These are phyloP conservation scores for Pheosia tremula DNA, from an alignment of 2,888 invertebrate genomes.

Conservation along the genomic window DNA sequence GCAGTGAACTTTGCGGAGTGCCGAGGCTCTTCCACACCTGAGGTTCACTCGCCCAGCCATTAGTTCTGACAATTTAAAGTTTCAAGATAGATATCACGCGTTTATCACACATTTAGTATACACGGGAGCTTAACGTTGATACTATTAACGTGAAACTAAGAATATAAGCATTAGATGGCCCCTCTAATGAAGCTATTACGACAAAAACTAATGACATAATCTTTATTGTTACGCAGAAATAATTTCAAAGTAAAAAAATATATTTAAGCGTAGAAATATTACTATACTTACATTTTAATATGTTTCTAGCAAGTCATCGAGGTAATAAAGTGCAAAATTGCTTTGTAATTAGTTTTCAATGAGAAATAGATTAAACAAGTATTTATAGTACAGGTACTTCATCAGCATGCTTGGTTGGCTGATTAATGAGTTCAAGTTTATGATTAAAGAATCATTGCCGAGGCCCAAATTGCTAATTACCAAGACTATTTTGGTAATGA, in stretches of 20 bases:
- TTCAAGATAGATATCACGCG: constrained; percentile 64
- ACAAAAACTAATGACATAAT: constrained; percentile 42
- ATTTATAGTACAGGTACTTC: constrained; percentile 13
- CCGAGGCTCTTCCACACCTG: constrained; percentile 72
- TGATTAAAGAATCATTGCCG: constrained; percentile 20
- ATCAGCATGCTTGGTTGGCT: constrained; percentile 21
- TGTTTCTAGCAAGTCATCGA: constrained; percentile 58
- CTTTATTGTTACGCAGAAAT: constrained; percentile 23
- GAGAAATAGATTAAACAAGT: constrained; percentile 39
- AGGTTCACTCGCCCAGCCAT: constrained; percentile 75
- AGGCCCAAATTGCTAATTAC: constrained; percentile 17
- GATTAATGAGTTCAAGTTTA: constrained; percentile 33
- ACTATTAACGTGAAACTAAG: constrained; percentile 27
- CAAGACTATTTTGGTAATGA: constrained; percentile 10
- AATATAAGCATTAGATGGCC: constrained; percentile 23
- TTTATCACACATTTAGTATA: constrained; percentile 54
- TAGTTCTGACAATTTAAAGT: constrained; percentile 72
- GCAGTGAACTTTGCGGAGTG: constrained; percentile 79
- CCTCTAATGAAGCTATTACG: constrained; percentile 36
- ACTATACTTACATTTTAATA: constrained; percentile 23
- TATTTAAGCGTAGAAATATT: constrained; percentile 14
- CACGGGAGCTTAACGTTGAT: constrained; percentile 27
- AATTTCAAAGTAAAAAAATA: constrained; percentile 21
- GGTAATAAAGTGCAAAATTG: constrained; percentile 57
- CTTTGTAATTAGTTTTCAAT: constrained; percentile 55